These are phyloP conservation scores for Eubucco bourcierii DNA, from an alignment of 2,113 vertebrate species.

Conservation along the genomic window DNA sequence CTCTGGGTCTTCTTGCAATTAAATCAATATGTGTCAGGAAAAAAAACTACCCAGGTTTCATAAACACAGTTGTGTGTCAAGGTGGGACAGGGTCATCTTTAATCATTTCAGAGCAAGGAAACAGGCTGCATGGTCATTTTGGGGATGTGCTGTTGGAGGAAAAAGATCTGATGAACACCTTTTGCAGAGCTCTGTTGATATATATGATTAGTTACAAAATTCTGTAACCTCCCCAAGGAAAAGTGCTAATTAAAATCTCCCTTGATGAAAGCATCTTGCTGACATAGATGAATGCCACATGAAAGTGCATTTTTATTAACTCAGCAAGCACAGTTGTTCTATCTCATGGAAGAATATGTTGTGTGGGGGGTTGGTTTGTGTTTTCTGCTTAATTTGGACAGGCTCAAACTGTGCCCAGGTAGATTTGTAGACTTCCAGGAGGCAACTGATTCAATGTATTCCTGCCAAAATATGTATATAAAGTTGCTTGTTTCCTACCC, in stretches of 20 bases:
- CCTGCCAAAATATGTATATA: background rate
- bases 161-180: background rate
- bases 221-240: background rate
- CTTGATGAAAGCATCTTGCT: background rate
- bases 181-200: background rate
- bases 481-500: background rate
- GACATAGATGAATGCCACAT: background rate
- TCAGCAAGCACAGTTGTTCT: background rate
- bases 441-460: background rate
- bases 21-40: background rate
- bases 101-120: background rate
- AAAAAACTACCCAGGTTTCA: background rate
- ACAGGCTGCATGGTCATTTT: background rate
- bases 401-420: background rate
- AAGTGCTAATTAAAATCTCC: constrained; percentile 8
- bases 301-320: background rate
- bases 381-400: background rate
- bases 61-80: background rate
- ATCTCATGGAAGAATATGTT: background rate
- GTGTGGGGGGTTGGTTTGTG: background rate
- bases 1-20: background rate
- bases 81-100: background rate
- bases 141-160: background rate
- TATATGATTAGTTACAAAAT: background rate
- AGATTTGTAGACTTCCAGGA: background rate